Percentiles rank a stretch among this genome's conserved stretches.
These are phyloP conservation scores for Troides aeacus DNA, from an alignment of 2,888 invertebrate species.

Conservation along the genomic window DNA sequence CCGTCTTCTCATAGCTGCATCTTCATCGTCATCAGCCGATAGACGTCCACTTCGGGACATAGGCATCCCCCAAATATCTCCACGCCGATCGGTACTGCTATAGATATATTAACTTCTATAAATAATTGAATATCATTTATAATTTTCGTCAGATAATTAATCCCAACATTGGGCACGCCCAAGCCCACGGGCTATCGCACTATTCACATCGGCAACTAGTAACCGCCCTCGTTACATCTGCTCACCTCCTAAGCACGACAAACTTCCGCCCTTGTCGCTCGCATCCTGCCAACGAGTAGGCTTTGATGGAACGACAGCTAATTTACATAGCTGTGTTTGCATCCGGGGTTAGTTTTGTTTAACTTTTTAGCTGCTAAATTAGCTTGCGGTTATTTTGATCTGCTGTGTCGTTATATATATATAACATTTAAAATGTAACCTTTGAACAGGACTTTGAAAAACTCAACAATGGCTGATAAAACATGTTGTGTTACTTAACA, in stretches of 20 bases:
- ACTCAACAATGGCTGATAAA: too few relatives aligned
- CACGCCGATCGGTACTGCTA: too few relatives aligned
- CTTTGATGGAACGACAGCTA: conserved; percentile 14
- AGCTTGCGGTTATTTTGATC: background rate
- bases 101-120: too few relatives aligned
- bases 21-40: too few relatives aligned
- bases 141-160: background rate
- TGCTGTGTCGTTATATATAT: background rate
- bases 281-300: background rate
- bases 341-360: background rate
- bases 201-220: background rate
- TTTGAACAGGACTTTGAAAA: too few relatives aligned
- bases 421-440: background rate
- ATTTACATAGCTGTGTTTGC: background rate
- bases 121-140: too few relatives aligned
- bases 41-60: too few relatives aligned
- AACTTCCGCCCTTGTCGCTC: conserved; percentile 1
- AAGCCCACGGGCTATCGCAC: background rate
- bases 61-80: too few relatives aligned
- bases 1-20: too few relatives aligned
- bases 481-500: too few relatives aligned
- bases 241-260: conserved; percentile 19
- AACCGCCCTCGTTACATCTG: background rate
- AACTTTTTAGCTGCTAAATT: background rate
- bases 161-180: background rate